Evolutionary conservation across 2,113 vertebrate genomes (phyloP).

Genomic region (Odocoileus virginianus): DNA sequence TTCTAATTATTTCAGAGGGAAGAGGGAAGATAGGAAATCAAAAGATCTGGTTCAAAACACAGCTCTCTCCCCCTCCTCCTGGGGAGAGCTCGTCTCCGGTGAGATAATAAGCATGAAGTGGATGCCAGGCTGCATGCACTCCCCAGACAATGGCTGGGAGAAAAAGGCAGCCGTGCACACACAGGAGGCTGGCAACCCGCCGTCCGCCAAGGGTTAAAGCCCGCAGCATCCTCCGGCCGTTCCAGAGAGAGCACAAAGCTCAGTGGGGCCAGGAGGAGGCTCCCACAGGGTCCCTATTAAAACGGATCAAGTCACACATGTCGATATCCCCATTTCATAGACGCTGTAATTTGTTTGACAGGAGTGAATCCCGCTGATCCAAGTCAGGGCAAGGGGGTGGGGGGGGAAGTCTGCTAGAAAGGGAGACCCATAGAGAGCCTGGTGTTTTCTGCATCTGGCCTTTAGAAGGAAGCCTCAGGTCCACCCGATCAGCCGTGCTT

Average conservation of each 20-base stretch:
- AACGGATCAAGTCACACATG: conserved; percentile 87
- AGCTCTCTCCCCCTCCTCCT: conserved; percentile 31
- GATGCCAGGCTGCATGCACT: background rate
- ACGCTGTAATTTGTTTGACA: conserved; percentile 85
- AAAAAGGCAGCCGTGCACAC: background rate
- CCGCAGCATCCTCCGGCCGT: conserved; percentile 82
- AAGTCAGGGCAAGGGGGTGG: conserved; percentile 8
- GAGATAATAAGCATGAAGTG: conserved; percentile 57
- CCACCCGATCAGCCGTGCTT: background rate
- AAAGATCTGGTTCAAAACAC: conserved; percentile 55
- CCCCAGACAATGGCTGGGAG: conserved; percentile 57
- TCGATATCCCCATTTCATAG: conserved; percentile 83
- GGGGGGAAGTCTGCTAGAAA: conserved; percentile 47
- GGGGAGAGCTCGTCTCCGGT: background rate
- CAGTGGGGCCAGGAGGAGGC: conserved; percentile 87
- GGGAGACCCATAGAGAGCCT: conserved; percentile 49
- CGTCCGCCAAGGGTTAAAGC: conserved; percentile 81
- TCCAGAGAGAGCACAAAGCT: conserved; percentile 86
- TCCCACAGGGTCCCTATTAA: conserved; percentile 86
- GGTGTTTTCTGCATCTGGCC: conserved; percentile 52
- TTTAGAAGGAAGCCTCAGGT: conserved; percentile 66
- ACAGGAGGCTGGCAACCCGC: conserved; percentile 18
- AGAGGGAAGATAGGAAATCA: conserved; percentile 67
- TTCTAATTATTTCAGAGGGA: conserved; percentile 79
- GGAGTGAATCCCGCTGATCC: conserved; percentile 78